phyloP scores from a whole-genome alignment of 2,888 invertebrate genomes.

The Steinernema hermaphroditum region DNA sequence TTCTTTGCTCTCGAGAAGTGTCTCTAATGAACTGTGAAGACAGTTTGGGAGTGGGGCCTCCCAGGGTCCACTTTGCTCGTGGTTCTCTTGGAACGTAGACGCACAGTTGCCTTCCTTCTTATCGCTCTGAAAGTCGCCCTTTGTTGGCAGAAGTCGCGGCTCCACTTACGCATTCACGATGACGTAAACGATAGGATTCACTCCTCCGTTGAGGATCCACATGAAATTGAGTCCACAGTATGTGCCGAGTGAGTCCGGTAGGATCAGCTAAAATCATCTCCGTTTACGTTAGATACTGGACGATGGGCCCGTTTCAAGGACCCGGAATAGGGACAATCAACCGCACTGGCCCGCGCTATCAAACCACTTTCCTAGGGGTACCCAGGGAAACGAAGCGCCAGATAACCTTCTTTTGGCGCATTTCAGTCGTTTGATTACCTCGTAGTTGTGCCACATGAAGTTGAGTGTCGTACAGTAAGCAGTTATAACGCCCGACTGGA shows the following conservation, averaged over 20 bases:
- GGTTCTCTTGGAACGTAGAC: not conserved
- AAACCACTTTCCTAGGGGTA: no score
- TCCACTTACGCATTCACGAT: constrained; percentile 45
- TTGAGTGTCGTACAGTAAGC: constrained; percentile 56
- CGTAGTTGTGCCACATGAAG: constrained; percentile 57
- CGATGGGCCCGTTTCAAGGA: no score
- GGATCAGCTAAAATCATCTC: constrained; percentile 42
- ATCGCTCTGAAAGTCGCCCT: not conserved
- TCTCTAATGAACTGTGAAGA: no score
- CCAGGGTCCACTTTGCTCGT: no score
- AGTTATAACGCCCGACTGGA: constrained; percentile 55
- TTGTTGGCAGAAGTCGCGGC: not conserved
- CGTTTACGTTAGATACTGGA: no score
- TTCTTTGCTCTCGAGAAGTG: no score
- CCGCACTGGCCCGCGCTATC: no score
- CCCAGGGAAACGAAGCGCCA: no score
- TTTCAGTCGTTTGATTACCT: constrained; percentile 34
- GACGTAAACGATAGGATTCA: constrained; percentile 57
- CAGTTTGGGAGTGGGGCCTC: no score
- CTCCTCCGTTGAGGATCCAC: constrained; percentile 60
- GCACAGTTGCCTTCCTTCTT: not conserved
- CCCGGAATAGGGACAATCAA: no score
- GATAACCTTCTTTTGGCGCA: no score
- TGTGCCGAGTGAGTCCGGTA: constrained; percentile 49
- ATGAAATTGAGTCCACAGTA: constrained; percentile 56